phyloP scores from a whole-genome alignment of 1,140 invertebrate species.

The Acromyrmex heyeri region DNA sequence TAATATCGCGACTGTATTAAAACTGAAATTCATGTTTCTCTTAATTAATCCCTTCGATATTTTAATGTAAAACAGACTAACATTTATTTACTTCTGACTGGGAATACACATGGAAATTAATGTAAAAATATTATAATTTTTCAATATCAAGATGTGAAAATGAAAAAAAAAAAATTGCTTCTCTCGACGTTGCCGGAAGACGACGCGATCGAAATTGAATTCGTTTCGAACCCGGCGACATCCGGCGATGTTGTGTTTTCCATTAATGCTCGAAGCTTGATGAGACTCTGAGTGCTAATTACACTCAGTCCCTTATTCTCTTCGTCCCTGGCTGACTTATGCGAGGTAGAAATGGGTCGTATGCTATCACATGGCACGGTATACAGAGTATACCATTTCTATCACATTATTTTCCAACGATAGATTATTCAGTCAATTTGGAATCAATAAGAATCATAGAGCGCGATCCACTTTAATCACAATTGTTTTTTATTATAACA shows the following conservation, averaged over 20 bases:
- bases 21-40: not conserved
- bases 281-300: conserved; percentile 46
- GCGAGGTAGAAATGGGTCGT: conserved; percentile 56
- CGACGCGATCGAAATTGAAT: conserved; percentile 25
- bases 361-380: not conserved
- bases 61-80: not conserved
- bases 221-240: conserved; percentile 5
- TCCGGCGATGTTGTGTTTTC: conserved; percentile 12
- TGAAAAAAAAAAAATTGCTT: not conserved
- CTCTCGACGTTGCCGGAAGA: not conserved
- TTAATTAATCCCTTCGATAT: not conserved
- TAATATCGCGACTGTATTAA: not conserved
- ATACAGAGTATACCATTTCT: conserved; percentile 30
- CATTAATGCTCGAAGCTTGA: conserved; percentile 33
- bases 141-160: not conserved
- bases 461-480: not conserved
- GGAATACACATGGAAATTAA: not conserved
- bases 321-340: conserved; percentile 50
- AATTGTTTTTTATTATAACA: conserved; percentile 24
- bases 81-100: not conserved
- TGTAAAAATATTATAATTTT: not conserved
- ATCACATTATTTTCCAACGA: conserved; percentile 31
- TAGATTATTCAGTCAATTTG: conserved; percentile 31
- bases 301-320: conserved; percentile 24
- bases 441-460: not conserved